Base-by-base conservation (phyloP, 2,113 vertebrate species). In the Rhombomys opimus region DNA sequence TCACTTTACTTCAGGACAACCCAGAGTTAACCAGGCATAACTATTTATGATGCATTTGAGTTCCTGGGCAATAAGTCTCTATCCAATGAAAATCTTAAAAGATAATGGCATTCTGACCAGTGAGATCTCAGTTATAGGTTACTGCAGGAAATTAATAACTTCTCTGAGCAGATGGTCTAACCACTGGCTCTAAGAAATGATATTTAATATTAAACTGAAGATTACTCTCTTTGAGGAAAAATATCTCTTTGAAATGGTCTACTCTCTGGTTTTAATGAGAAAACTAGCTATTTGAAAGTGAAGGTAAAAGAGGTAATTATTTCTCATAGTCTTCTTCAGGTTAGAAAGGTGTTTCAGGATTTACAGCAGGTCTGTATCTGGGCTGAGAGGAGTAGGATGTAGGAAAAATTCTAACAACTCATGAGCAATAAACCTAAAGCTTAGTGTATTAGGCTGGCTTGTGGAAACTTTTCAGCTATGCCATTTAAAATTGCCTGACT, bases 71-170 rank as follows among this genome's bases (percentile, higher is more conserved):
- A 89, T 72, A 50, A 14, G 12, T 87, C 38, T 68, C 11, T 2
- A 23, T 41, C n/a, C n/a, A 73, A 61, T 22, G 3, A 8, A 38
- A 4, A 8, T 75, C 89, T 96, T 95, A 80, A 96, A 93, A 93
- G 32, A n/a, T 88, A 97, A 92, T 61, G 93, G 17, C 57, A 59
- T 96, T 95, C 57, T 54, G 50, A 68, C 46, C 73, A 72, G 10
- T 15, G 32, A 96, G 50, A 30, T 93, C 82, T 75, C 57, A 15
- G 97, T 96, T 94, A 96, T 63, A 96, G 89, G 95, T 93, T 93
- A 97, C 96, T 97, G 91, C 97, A 98, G 98, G 98, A 98, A 99
- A 98, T 98, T 91, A 98, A 97, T 98, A 98, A 98, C 95, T 98
- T 98, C 96, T 98, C 92, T 86, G 98, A 98, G 88, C 97, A 98